A percentile compares a stretch with the other conserved stretches of the same genome.
Evolutionary conservation across 2,888 invertebrate genomes (phyloP).

Genomic region (Amaurobius ferox): DNA sequence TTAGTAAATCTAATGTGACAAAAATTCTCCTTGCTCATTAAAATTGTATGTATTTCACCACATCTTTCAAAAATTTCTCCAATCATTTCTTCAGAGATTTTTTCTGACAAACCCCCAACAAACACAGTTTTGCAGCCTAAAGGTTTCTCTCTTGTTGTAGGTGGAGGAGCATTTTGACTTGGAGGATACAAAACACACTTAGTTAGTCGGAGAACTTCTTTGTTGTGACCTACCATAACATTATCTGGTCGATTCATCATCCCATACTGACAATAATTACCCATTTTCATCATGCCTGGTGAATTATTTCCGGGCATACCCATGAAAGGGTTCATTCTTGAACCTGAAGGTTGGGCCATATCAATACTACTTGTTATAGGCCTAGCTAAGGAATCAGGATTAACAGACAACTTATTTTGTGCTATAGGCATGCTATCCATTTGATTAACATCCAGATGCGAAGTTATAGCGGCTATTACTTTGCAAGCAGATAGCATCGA

Average conservation of each 20-base stretch:
- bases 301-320: conserved; percentile 71
- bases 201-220: conserved; percentile 86
- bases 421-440: conserved; percentile 1
- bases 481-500: conserved; percentile 22
- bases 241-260: neutral
- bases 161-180: conserved; percentile 87
- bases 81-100: conserved; percentile 90
- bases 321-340: conserved; percentile 64
- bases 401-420: neutral
- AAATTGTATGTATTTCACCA: conserved; percentile 91
- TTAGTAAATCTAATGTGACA: conserved; percentile 94
- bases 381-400: neutral
- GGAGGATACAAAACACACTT: conserved; percentile 92
- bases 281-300: conserved; percentile 76
- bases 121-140: conserved; percentile 95
- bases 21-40: conserved; percentile 95
- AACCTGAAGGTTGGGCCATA: conserved; percentile 3
- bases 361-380: conserved; percentile 29
- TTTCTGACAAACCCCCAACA: conserved; percentile 95
- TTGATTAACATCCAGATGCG: conserved; percentile 40
- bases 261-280: conserved; percentile 77
- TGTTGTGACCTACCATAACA: conserved; percentile 74
- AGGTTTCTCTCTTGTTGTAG: conserved; percentile 89
- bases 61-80: conserved; percentile 93
- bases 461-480: neutral